A percentile compares a stretch with the other conserved stretches of the same genome.
Evolutionary conservation across 1,140 invertebrate genomes (phyloP).

Genomic region (Physella acuta): DNA sequence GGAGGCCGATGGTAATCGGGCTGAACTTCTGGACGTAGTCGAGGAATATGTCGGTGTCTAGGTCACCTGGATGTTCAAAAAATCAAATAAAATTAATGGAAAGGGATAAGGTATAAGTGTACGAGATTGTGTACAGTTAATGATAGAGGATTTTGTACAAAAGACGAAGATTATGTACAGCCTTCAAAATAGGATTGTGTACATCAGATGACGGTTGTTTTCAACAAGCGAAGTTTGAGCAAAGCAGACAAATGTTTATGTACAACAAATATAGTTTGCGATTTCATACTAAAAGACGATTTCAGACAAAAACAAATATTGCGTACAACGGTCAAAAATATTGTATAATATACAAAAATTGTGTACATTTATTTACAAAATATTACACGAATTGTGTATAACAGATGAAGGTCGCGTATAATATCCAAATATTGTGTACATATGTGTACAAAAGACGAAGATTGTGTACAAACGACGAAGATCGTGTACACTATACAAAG

Average conservation of each 20-base stretch:
- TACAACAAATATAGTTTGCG: too few species aligned
- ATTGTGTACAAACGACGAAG: neutral
- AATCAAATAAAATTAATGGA: neutral
- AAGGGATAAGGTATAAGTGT: neutral
- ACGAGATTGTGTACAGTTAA: neutral
- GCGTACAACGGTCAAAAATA: too few species aligned
- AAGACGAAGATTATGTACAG: neutral
- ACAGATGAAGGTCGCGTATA: too few species aligned
- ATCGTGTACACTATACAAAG: neutral
- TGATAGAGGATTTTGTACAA: neutral
- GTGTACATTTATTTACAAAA: too few species aligned
- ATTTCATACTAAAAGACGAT: too few species aligned
- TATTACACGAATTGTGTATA: too few species aligned
- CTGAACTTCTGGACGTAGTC: constrained; percentile 46
- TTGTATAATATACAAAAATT: too few species aligned
- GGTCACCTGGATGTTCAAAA: constrained; percentile 39
- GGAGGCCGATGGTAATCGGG: constrained; percentile 51
- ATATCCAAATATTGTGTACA: neutral
- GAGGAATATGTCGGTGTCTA: constrained; percentile 56
- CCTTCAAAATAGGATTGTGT: neutral
- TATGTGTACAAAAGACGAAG: neutral
- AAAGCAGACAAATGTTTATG: too few species aligned
- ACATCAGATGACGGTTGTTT: neutral
- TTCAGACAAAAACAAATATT: too few species aligned
- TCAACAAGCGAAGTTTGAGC: too few species aligned